Evolutionary conservation across 2,797 vertebrate species (phyloP).

Genomic region (Philypnodon macrostomus): DNA sequence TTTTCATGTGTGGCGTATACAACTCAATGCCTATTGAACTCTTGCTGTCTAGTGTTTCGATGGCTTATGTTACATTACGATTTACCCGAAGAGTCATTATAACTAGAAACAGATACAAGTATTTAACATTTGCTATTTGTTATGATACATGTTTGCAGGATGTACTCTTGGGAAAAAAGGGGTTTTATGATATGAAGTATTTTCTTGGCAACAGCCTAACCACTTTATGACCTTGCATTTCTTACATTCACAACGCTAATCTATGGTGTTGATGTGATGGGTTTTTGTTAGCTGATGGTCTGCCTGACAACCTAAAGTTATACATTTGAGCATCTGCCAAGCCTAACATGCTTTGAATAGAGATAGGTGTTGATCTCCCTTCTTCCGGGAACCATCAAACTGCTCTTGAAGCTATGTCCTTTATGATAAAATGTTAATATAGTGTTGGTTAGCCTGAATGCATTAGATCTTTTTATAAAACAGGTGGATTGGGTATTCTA

Average conservation of each 20-base stretch:
- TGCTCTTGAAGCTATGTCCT: background rate
- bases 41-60: background rate
- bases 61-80: background rate
- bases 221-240: background rate
- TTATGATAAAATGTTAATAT: background rate
- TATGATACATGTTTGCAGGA: too few species aligned
- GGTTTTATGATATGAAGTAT: too few species aligned
- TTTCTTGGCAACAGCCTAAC: too few species aligned
- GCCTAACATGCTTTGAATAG: background rate
- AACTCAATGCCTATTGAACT: constrained; percentile 5
- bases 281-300: background rate
- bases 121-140: too few species aligned
- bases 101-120: too few species aligned
- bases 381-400: background rate
- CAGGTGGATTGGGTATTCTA: constrained; percentile 30
- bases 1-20: constrained; percentile 1
- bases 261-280: constrained; percentile 1
- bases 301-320: background rate
- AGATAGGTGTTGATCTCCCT: background rate
- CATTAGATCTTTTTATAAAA: constrained; percentile 14
- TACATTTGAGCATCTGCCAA: background rate
- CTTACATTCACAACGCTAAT: background rate
- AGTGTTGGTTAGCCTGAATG: background rate
- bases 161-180: too few species aligned
- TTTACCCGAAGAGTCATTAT: background rate